phyloP scores from a whole-genome alignment of 2,113 vertebrate species.

The Alexandromys fortis region DNA sequence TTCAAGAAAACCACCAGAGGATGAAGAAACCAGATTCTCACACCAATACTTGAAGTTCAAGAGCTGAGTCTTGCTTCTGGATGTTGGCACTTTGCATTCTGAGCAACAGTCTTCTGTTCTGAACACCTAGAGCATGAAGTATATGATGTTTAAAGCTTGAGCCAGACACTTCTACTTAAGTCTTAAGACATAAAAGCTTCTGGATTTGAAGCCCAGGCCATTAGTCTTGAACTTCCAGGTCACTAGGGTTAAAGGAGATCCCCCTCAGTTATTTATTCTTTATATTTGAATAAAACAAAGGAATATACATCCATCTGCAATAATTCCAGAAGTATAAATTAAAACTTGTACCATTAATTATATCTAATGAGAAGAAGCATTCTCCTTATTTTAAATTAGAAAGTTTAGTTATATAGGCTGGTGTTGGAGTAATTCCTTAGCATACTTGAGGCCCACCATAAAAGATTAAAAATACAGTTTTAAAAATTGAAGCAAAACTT shows the following conservation, averaged over 20 bases:
- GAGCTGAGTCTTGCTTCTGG: background rate
- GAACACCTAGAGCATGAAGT: background rate
- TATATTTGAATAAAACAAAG: background rate
- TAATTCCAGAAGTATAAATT: constrained; percentile 35
- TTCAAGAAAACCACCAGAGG: background rate
- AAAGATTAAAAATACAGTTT: background rate
- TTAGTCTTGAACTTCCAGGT: background rate
- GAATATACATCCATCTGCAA: background rate
- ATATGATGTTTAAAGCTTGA: background rate
- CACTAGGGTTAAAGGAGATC: background rate
- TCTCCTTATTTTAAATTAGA: background rate
- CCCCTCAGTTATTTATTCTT: background rate
- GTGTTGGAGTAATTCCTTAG: background rate
- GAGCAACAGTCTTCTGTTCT: background rate
- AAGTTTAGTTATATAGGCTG: background rate
- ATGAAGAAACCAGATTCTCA: background rate
- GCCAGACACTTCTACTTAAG: background rate
- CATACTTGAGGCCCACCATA: background rate
- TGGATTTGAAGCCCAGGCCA: background rate
- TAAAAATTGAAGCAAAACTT: background rate
- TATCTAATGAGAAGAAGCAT: background rate
- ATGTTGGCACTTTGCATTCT: background rate
- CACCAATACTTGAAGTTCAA: background rate
- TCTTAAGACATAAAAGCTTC: background rate
- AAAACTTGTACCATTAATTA: background rate